Evolutionary conservation across 2,797 vertebrate genomes (phyloP).

Genomic region (Fratercula arctica): DNA sequence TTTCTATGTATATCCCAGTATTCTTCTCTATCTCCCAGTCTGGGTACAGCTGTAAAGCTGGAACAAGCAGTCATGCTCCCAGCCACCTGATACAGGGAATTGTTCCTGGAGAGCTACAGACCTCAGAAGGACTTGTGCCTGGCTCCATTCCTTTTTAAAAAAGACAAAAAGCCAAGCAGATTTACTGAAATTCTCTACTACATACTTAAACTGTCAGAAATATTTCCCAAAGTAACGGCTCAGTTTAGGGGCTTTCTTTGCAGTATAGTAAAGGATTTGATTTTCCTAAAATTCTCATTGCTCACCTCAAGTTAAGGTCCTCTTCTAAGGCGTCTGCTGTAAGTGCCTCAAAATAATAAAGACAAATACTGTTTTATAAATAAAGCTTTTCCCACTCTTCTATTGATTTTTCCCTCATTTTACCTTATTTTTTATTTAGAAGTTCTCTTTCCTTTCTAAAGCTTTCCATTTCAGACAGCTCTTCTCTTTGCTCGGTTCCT

Average conservation of each 20-base stretch:
- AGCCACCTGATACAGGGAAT: background rate
- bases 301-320: background rate
- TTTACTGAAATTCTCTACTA: background rate
- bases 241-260: background rate
- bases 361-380: background rate
- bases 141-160: background rate
- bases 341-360: background rate
- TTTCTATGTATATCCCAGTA: background rate
- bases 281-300: background rate
- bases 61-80: background rate
- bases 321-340: background rate
- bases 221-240: background rate
- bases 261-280: background rate
- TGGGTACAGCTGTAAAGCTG: background rate
- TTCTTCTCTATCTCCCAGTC: background rate
- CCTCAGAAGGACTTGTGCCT: background rate
- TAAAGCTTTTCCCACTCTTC: background rate
- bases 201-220: background rate
- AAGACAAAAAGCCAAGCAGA: fast-evolving
- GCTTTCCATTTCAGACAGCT: background rate
- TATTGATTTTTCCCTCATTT: background rate
- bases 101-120: background rate
- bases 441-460: background rate
- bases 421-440: background rate
- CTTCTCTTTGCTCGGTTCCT: background rate